Evolutionary conservation across 1,140 invertebrate genomes (phyloP).

Genomic region (Drosophila pseudoobscura): DNA sequence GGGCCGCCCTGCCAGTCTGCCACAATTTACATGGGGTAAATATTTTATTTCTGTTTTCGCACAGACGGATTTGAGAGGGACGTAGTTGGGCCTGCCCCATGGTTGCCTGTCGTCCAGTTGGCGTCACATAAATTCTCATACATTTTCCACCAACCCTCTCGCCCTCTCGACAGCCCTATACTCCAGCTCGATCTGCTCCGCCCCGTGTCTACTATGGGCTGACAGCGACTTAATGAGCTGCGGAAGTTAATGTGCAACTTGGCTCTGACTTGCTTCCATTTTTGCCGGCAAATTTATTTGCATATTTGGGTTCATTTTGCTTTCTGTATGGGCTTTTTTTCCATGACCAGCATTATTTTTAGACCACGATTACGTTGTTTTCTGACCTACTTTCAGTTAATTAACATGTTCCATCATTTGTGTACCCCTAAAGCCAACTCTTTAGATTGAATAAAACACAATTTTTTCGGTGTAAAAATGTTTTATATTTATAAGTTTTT

Average conservation of each 20-base stretch:
- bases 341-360: conserved; percentile 56
- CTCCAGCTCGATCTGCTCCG: conserved; percentile 1
- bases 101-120: conserved; percentile 69
- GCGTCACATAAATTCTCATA: conserved; percentile 78
- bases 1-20: too few relatives aligned
- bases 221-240: conserved; percentile 80
- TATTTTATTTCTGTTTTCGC: conserved; percentile 56
- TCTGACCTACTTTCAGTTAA: conserved; percentile 44
- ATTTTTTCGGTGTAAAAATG: background rate
- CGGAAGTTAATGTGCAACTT: conserved; percentile 78
- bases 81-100: conserved; percentile 2
- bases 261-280: conserved; percentile 52
- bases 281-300: conserved; percentile 68
- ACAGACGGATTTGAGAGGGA: conserved; percentile 12
- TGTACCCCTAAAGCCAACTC: background rate
- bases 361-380: conserved; percentile 9
- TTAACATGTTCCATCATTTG: conserved; percentile 47
- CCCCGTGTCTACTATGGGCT: conserved; percentile 13
- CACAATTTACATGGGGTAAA: background rate
- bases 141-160: conserved; percentile 48
- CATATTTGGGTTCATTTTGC: conserved; percentile 76
- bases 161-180: conserved; percentile 5
- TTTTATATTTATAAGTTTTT: conserved; percentile 1
- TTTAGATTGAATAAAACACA: conserved; percentile 4
- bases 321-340: conserved; percentile 26